Evolutionary conservation across 2,888 invertebrate genomes (phyloP), one percentile per base, ranked within the genome.

Genomic region (Oxystoma pomonae): DNA sequence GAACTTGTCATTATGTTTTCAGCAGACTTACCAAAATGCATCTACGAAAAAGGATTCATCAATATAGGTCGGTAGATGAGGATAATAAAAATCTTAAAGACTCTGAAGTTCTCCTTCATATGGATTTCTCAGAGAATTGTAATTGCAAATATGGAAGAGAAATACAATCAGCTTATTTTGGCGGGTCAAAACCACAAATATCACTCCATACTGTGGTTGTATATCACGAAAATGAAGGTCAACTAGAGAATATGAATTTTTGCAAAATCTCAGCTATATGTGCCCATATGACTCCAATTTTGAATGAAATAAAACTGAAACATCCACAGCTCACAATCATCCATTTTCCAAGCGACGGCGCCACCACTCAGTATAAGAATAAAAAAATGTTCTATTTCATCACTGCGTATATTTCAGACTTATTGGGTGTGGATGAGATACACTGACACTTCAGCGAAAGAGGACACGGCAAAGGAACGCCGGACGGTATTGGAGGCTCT

Each of bases 341-440:
- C n/a, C 60, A 66, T 61, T 62, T 64, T 55, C 9, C 55, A 2
- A 65, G 65, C 52, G 66, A 66, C 57, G 64, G 66, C 1, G 64
- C 66, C 9, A 56, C 49, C 9, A 66, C 61, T 0, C 64, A 66
- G 21, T 66, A 66, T 22, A 52, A 52, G 17, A 66, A 66, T 18
- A 66, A 60, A 55, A 62, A 35, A 55, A 66, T 64, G 60, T 66
- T 64, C 59, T n/a, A n/a, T n/a, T 56, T 56, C 18, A 20, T 66
- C 57, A 20, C 51, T 2, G 20, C 49, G 3, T 55, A 57, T 20
- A 49, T 64, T 51, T 18, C 60, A 18, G 55, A 59, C 57, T 57
- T 56, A 3, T 16, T 66, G 16, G 57, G 55, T 35, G 62, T 57
- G 1, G 50, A 59, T 35, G 50, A 53, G n/a, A 50, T 62, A 49